Evolutionary conservation across 1,140 invertebrate genomes (phyloP), one percentile per base, ranked within the genome.

Genomic region (Copidosoma floridanum): DNA sequence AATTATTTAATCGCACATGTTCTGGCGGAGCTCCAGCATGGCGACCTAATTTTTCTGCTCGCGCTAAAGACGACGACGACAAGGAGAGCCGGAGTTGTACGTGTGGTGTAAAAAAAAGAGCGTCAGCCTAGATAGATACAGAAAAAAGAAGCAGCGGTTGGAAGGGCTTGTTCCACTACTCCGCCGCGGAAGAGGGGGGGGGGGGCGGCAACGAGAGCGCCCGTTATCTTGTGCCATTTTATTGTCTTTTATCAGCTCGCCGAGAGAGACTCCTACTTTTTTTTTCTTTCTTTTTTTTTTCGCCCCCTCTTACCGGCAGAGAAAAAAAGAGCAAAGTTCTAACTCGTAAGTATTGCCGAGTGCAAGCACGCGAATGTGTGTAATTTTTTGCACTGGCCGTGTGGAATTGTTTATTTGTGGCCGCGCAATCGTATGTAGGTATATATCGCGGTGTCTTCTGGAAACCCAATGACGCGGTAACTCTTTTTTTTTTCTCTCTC

Each of bases 1-100:
- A 78, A 79, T 80, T 79, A 78, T 79, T 80, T 79, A 79, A 79
- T 80, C 78, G 72, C 76, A 77, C 60, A 51, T 69, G 70, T 72
- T 71, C 71, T 71, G 71, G 70, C 74, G 68, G 69, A 73, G 67
- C 78, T 78, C 74, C 75, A 69, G 69, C 69, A 62, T 68, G 76
- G 71, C 77, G 78, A 79, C 78, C 76, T 71, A 79, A 78, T 79
- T 80, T 73, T 73, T 65, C 60, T 59, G 47, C 65, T n/a, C n/a
- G n/a, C n/a, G n/a, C n/a, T n/a, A n/a, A 32, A 32, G 54, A 46
- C 40, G 40, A 41, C 48, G 12, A 14, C 38, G 44, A 32, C 43
- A 44, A 47, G 57, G 32, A 35, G 27, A 47, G 40, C 12, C 16
- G 35, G 41, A 46, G 52, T 18, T 27, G 14, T 24, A 29, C n/a